Conservation (phyloP, 2,113 vertebrate species). For the Spermophilus dauricus region DNA sequence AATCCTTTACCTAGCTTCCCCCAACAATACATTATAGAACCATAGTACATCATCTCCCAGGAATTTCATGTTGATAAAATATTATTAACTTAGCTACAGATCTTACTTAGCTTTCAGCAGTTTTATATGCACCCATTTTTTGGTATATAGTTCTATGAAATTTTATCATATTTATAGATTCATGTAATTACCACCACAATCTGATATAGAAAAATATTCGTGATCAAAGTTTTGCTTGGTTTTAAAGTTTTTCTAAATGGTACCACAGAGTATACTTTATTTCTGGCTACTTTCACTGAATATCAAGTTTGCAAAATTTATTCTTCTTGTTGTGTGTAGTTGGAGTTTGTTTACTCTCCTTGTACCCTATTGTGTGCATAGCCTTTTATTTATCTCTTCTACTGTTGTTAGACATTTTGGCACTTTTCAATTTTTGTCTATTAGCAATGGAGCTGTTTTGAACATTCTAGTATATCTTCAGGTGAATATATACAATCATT, state of each 20-base stretch:
- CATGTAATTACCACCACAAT: not conserved
- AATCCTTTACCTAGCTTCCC: not conserved
- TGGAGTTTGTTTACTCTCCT: not conserved
- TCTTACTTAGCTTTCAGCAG: not conserved
- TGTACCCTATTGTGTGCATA: not conserved
- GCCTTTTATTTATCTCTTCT: not conserved
- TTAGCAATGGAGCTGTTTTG: not conserved
- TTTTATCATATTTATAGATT: not conserved
- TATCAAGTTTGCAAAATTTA: not conserved
- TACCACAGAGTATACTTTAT: not conserved
- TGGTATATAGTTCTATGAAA: not conserved
- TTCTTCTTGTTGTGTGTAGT: not conserved
- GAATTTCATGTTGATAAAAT: not conserved
- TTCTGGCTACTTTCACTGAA: not conserved
- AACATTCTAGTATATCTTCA: not conserved
- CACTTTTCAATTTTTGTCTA: conserved; percentile 11
- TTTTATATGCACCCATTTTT: not conserved
- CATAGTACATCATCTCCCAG: not conserved
- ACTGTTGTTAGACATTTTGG: not conserved
- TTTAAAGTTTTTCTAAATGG: conserved; percentile 18
- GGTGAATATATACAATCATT: not conserved
- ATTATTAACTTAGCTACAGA: not conserved
- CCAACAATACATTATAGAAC: not conserved
- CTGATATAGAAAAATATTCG: not conserved
- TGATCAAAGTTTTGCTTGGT: not conserved